Evolutionary conservation across 2,797 vertebrate species (phyloP), one percentile per base, ranked within the genome.

Genomic region (Cryptoblepharus egeriae): DNA sequence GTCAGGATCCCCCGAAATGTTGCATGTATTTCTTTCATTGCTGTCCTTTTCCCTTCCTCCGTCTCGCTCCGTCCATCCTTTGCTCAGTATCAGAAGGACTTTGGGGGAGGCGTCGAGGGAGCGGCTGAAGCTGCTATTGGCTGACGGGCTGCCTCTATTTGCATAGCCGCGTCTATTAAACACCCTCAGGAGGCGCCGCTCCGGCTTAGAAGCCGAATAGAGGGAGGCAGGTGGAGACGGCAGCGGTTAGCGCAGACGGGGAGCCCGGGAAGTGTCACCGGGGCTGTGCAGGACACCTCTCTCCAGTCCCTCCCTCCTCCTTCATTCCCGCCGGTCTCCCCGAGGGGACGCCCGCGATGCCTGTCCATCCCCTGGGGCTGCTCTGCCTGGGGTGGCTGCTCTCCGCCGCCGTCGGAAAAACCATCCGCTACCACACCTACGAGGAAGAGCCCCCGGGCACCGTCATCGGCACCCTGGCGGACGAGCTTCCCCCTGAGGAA

Each of bases 381-480:
- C 87, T 96, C 75, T 93, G 92, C 42, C 89, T 88, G 67, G 90
- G 90, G 75, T 93, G 93, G 86, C 89, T 96, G 87, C 79, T 96
- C 15, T 80, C 91, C 3, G 35, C 93, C 71, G 91, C 92, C 63
- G 83, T 82, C 75, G 84, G 97, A 93, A 98, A 98, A 93, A 99
- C 98, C 18, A 95, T 98, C 80, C 95, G 97, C 49, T 99, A 98
- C 87, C 96, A 97, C 94, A 98, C 97, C 77, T 96, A 97, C 71
- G 98, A 99, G 90, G 98, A 99, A 88, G 97, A 97, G 22, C 95
- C 96, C 3, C 96, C 97, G 15, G 98, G 98, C 79, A 98, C 97
- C 6, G 97, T 98, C 82, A 98, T 99, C 85, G 98, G 98, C 80
- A 98, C 97, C 68, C 94, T 99, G 13, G 97, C 97, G 83, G 97